phyloP scores from a whole-genome alignment of 1,140 invertebrate species.

The Steinernema khuongi region DNA sequence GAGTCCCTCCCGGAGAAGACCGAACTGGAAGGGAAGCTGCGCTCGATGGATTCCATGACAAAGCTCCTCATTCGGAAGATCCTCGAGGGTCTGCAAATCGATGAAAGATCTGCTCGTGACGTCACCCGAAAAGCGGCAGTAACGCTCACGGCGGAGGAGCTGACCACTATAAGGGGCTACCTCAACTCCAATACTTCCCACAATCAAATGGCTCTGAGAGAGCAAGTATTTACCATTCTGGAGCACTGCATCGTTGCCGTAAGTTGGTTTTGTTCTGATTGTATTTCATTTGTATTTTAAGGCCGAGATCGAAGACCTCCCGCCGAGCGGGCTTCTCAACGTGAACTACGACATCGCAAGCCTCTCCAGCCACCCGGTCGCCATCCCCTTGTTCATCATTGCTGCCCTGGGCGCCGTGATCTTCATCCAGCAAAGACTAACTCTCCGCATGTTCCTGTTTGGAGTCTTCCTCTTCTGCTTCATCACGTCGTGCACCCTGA shows the following conservation, averaged over 20 bases:
- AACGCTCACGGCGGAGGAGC: not conserved
- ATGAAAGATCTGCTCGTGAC: not conserved
- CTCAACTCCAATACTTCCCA: not conserved
- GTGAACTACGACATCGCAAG: not conserved
- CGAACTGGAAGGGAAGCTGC: not conserved
- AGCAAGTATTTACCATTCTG: not conserved
- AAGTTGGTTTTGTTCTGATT: not conserved
- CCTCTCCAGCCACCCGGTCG: not conserved
- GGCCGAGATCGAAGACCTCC: not conserved
- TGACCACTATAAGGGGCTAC: not conserved
- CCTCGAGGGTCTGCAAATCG: not conserved
- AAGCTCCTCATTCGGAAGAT: not conserved
- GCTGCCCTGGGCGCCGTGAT: not conserved
- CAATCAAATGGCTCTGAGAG: not conserved
- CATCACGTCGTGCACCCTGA: not conserved
- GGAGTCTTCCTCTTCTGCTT: not conserved
- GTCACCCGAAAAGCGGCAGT: not conserved
- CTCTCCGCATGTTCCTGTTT: not conserved
- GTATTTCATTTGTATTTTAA: not conserved
- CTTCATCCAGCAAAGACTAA: not conserved
- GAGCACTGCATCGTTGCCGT: not conserved
- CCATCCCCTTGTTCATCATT: not conserved
- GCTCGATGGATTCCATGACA: constrained; percentile 1
- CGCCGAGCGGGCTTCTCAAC: not conserved
- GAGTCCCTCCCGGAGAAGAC: not conserved